A percentile compares a stretch with the other conserved stretches of the same genome.
phyloP scores from a whole-genome alignment of 2,888 invertebrate genomes.

The Drosophila fungiperda region DNA sequence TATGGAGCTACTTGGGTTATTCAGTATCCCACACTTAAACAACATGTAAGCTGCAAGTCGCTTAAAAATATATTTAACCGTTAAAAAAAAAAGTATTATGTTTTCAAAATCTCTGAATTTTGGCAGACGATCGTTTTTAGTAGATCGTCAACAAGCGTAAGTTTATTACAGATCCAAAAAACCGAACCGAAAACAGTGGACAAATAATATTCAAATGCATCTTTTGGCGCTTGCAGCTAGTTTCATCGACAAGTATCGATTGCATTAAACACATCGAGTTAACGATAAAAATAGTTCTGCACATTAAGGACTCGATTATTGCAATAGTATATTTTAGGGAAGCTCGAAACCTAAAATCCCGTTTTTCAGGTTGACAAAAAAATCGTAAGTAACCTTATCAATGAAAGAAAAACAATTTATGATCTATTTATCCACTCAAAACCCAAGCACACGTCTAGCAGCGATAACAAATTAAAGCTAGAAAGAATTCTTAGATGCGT shows the following conservation, averaged over 20 bases:
- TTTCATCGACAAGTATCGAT: slow-evolving; percentile 23
- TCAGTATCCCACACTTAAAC: too few relatives aligned
- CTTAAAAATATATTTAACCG: too few relatives aligned
- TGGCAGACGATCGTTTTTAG: too few relatives aligned
- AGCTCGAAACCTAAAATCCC: not conserved
- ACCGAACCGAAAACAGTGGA: not conserved
- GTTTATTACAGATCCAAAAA: too few relatives aligned
- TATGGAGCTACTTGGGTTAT: too few relatives aligned
- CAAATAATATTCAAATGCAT: not conserved
- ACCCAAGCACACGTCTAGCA: not conserved
- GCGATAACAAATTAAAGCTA: not conserved
- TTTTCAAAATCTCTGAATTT: too few relatives aligned
- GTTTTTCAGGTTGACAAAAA: not conserved
- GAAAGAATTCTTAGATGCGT: not conserved
- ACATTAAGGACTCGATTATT: not conserved
- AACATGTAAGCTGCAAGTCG: too few relatives aligned
- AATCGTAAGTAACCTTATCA: not conserved
- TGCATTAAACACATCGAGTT: not conserved
- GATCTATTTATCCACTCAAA: not conserved
- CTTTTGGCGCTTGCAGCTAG: not conserved
- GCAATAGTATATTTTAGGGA: not conserved
- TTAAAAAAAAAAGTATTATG: too few relatives aligned
- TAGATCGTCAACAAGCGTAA: too few relatives aligned
- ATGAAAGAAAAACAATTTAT: not conserved
- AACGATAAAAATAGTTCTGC: not conserved